Percentiles rank a stretch among this genome's conserved stretches.
phyloP scores from a whole-genome alignment of 1,140 invertebrate genomes.

The Helicorthomorpha holstii region DNA sequence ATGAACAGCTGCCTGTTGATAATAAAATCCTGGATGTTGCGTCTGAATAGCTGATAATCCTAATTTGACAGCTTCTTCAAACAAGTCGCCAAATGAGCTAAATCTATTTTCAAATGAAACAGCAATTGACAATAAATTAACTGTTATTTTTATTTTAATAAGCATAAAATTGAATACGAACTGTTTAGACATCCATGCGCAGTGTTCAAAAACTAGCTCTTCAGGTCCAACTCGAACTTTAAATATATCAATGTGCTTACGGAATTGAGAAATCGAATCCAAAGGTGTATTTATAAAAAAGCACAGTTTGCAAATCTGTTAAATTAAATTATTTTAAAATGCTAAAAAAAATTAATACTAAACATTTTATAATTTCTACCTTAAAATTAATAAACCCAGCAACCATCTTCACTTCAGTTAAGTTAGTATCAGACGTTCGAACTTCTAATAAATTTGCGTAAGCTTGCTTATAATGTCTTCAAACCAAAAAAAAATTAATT shows the following conservation, averaged over 20 bases:
- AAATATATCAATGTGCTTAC: slow-evolving; percentile 76
- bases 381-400: slow-evolving; percentile 93
- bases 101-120: slow-evolving; percentile 31
- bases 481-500: slow-evolving; percentile 17
- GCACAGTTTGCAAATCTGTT: slow-evolving; percentile 53
- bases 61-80: slow-evolving; percentile 80
- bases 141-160: slow-evolving; percentile 18
- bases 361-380: slow-evolving; percentile 28
- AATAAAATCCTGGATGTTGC: slow-evolving; percentile 93
- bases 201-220: slow-evolving; percentile 82
- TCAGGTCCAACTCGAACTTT: slow-evolving; percentile 51
- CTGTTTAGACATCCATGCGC: slow-evolving; percentile 93
- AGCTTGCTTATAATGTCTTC: slow-evolving; percentile 78
- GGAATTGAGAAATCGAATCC: slow-evolving; percentile 86
- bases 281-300: slow-evolving; percentile 74
- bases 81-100: slow-evolving; percentile 70
- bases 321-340: slow-evolving; percentile 9
- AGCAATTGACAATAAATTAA: slow-evolving; percentile 25
- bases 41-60: slow-evolving; percentile 80
- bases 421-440: slow-evolving; percentile 70
- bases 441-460: slow-evolving; percentile 78
- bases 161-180: slow-evolving; percentile 29
- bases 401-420: slow-evolving; percentile 83
- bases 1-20: slow-evolving; percentile 79
- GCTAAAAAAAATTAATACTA: background rate